phyloP scores from a whole-genome alignment of 2,888 invertebrate genomes.

The Pantelozetes paolii region DNA sequence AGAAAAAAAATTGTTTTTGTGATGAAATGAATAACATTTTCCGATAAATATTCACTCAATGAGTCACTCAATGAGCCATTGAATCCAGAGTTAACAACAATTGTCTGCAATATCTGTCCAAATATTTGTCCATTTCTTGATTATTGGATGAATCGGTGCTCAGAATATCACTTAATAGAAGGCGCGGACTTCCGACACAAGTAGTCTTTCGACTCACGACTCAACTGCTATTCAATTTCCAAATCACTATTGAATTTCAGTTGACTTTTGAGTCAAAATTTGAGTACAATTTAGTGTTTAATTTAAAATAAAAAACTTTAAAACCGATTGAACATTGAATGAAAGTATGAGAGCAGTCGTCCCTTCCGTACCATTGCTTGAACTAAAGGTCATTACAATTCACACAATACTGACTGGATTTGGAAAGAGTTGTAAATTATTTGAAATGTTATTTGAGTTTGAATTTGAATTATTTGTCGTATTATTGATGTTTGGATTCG shows the following conservation, averaged over 20 bases:
- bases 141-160: constrained; percentile 22
- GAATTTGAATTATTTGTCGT: constrained; percentile 22
- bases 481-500: not conserved
- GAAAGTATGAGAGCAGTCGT: not conserved
- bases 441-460: constrained; percentile 22
- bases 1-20: not conserved
- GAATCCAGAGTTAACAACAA: not conserved
- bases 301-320: not conserved
- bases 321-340: not conserved
- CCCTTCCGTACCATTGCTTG: not conserved
- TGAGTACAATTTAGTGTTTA: constrained; percentile 5
- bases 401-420: constrained; percentile 35
- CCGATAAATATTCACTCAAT: not conserved
- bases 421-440: constrained; percentile 23
- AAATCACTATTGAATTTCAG: not conserved
- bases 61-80: not conserved
- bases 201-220: not conserved
- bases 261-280: constrained; percentile 1
- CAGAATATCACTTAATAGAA: constrained; percentile 28
- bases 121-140: not conserved
- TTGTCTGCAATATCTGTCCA: not conserved
- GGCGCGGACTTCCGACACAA: constrained; percentile 20
- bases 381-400: not conserved
- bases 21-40: constrained; percentile 13
- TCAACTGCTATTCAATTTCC: not conserved